Percentiles rank a stretch among this genome's conserved stretches.
Conservation (phyloP, 1,140 invertebrate species). For the Cheumatopsyche charites region DNA sequence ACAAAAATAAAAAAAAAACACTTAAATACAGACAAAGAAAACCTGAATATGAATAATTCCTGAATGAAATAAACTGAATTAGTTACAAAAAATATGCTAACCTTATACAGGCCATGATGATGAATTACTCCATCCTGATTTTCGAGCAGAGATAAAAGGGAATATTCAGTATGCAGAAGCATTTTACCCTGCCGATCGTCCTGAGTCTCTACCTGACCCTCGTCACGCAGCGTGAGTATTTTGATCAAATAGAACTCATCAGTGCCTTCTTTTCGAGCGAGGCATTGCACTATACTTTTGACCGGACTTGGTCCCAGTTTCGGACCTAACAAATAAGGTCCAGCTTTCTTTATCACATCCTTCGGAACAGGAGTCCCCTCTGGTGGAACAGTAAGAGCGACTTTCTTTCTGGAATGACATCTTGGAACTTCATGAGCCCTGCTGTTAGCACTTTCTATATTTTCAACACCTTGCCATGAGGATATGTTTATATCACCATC, state of each 20-base stretch:
- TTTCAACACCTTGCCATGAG: slow-evolving; percentile 1
- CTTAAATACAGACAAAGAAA: too few relatives aligned
- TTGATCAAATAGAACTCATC: slow-evolving; percentile 81
- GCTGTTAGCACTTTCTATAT: not conserved
- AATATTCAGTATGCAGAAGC: slow-evolving; percentile 82
- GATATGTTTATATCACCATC: not conserved
- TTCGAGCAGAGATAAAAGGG: slow-evolving; percentile 72
- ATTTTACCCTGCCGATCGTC: slow-evolving; percentile 84
- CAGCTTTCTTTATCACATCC: slow-evolving; percentile 64
- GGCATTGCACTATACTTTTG: slow-evolving; percentile 78
- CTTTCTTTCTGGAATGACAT: slow-evolving; percentile 44
- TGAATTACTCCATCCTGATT: slow-evolving; percentile 78
- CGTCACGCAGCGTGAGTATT: slow-evolving; percentile 65
- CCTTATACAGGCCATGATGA: slow-evolving; percentile 82
- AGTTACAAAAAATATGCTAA: too few relatives aligned
- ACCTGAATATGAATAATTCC: too few relatives aligned
- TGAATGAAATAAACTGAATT: too few relatives aligned
- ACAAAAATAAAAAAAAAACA: too few relatives aligned
- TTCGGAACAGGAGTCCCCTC: slow-evolving; percentile 58
- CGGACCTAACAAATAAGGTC: slow-evolving; percentile 75
- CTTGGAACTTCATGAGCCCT: slow-evolving; percentile 16
- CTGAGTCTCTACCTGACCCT: slow-evolving; percentile 70
- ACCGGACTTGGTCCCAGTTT: slow-evolving; percentile 77
- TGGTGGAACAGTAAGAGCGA: slow-evolving; percentile 49
- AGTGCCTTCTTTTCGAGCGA: slow-evolving; percentile 74